Conservation (phyloP, 2,888 invertebrate genomes). For the Dasysyrphus tricinctus region DNA sequence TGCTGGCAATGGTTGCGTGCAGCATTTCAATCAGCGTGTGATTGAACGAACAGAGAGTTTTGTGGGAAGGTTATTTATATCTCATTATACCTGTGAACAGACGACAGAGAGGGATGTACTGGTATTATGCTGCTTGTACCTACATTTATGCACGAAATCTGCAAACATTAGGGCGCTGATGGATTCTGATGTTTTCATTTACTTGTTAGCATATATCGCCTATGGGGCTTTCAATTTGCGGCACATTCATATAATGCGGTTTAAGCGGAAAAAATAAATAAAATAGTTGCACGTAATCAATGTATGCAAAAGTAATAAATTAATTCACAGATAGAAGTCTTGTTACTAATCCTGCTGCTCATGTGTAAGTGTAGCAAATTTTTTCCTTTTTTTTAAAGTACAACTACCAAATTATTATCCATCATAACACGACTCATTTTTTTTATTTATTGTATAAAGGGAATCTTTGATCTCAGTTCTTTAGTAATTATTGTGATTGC, state of each 20-base stretch:
- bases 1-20: slow-evolving; percentile 64
- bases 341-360: too few relatives aligned
- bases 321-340: not conserved
- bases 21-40: slow-evolving; percentile 71
- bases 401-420: too few relatives aligned
- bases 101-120: slow-evolving; percentile 5
- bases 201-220: slow-evolving; percentile 41
- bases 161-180: slow-evolving; percentile 32
- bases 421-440: too few relatives aligned
- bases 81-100: slow-evolving; percentile 38
- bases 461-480: too few relatives aligned
- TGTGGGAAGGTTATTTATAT: slow-evolving; percentile 71
- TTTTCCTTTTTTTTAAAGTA: too few relatives aligned
- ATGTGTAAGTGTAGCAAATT: too few relatives aligned
- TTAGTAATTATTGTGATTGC: not conserved
- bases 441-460: too few relatives aligned
- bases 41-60: slow-evolving; percentile 56
- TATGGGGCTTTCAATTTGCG: slow-evolving; percentile 29
- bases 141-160: slow-evolving; percentile 43
- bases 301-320: slow-evolving; percentile 31
- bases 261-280: not conserved
- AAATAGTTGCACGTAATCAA: slow-evolving; percentile 12
- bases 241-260: slow-evolving; percentile 3
- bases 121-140: not conserved
- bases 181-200: slow-evolving; percentile 45